phyloP scores from a whole-genome alignment of 2,888 invertebrate species.

The Cheilosia soror region DNA sequence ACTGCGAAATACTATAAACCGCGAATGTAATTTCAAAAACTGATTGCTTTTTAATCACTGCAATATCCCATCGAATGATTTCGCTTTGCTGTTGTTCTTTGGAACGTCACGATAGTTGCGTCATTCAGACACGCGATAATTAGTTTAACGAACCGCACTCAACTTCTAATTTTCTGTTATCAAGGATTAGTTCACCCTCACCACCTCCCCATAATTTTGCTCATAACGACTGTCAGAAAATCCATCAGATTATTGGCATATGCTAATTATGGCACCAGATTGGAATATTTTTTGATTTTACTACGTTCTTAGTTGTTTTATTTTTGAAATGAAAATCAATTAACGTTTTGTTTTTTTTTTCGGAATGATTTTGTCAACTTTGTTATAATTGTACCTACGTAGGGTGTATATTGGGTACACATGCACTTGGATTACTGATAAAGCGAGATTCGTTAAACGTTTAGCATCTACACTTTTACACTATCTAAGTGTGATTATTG shows the following conservation, averaged over 20 bases:
- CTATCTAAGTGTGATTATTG: no score
- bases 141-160: slow-evolving; percentile 20
- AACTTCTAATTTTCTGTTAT: neutral
- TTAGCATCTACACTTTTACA: no score
- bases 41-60: slow-evolving; percentile 14
- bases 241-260: neutral
- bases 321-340: no score
- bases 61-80: slow-evolving; percentile 35
- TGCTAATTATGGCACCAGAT: no score
- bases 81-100: neutral
- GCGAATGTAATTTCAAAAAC: slow-evolving; percentile 32
- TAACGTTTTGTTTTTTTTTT: no score
- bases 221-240: neutral
- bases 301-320: no score
- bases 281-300: no score
- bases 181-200: neutral
- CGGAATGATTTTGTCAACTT: no score
- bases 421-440: neutral
- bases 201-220: neutral
- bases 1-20: slow-evolving; percentile 1
- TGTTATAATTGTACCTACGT: no score
- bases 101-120: slow-evolving; percentile 25
- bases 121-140: slow-evolving; percentile 10
- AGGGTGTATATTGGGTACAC: neutral
- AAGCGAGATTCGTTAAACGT: neutral